Conservation (phyloP, 2,888 invertebrate genomes). For the Oasisia sp. region DNA sequence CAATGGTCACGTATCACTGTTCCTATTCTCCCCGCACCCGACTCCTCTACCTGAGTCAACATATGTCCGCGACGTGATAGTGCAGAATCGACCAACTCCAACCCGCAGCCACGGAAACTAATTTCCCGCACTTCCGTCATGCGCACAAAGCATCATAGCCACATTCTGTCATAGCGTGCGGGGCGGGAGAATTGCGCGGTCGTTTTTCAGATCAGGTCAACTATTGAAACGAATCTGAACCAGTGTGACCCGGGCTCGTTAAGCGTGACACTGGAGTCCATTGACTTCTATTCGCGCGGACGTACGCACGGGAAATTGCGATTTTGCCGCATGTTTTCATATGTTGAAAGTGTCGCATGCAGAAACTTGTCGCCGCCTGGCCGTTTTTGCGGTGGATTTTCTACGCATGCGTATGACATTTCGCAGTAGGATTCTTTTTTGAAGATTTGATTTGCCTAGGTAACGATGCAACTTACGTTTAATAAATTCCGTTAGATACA, state of each 20-base stretch:
- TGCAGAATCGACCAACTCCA: neutral
- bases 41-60: neutral
- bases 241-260: neutral
- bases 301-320: neutral
- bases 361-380: neutral
- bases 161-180: neutral
- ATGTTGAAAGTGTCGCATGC: neutral
- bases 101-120: neutral
- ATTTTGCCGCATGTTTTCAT: neutral
- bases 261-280: neutral
- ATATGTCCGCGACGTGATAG: neutral
- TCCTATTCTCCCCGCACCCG: neutral
- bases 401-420: neutral
- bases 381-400: neutral
- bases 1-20: neutral
- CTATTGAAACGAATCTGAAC: neutral
- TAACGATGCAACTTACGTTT: no score
- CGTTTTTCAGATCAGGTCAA: no score
- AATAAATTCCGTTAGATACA: no score
- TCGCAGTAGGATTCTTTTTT: neutral
- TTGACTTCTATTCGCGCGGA: neutral
- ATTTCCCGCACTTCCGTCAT: neutral
- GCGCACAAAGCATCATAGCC: neutral
- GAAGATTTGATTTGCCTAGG: no score
- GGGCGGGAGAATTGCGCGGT: no score